phyloP scores from a whole-genome alignment of 2,888 invertebrate species.

The Scaptomyza parva region DNA sequence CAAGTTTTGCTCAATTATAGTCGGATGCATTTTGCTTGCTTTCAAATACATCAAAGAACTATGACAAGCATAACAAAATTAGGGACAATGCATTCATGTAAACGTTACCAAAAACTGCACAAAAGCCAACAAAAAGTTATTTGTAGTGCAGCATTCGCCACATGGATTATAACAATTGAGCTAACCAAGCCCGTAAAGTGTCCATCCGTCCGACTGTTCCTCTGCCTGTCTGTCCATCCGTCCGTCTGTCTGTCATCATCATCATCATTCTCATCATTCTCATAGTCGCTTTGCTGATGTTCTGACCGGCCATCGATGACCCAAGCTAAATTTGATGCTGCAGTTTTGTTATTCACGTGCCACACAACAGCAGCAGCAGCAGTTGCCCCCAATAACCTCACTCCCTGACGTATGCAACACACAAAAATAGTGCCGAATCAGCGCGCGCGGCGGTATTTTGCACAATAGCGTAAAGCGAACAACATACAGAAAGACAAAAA shows the following conservation, averaged over 20 bases:
- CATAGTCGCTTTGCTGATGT: constrained; percentile 14
- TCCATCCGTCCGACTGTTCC: background rate
- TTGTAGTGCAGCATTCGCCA: constrained; percentile 10
- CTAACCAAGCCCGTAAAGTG: constrained; percentile 53
- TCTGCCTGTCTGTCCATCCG: background rate
- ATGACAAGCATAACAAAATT: background rate
- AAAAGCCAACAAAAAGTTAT: constrained; percentile 9
- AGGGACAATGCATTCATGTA: background rate
- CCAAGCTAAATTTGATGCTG: constrained; percentile 52
- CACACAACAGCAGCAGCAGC: constrained; percentile 15
- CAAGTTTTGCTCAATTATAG: background rate
- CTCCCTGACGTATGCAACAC: constrained; percentile 61
- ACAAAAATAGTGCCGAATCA: constrained; percentile 76
- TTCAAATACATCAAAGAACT: background rate
- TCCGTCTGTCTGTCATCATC: constrained; percentile 32
- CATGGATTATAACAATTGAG: constrained; percentile 48
- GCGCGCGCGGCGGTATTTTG: constrained; percentile 47
- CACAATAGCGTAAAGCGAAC: constrained; percentile 52
- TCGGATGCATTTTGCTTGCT: background rate
- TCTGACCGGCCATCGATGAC: constrained; percentile 65
- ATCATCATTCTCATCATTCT: constrained; percentile 12
- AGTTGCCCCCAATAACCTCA: background rate
- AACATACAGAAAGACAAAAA: constrained; percentile 35
- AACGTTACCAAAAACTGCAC: constrained; percentile 9
- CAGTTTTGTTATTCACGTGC: constrained; percentile 67